phyloP scores from a whole-genome alignment of 1,140 invertebrate genomes.

The Ostrea denselamellosa region DNA sequence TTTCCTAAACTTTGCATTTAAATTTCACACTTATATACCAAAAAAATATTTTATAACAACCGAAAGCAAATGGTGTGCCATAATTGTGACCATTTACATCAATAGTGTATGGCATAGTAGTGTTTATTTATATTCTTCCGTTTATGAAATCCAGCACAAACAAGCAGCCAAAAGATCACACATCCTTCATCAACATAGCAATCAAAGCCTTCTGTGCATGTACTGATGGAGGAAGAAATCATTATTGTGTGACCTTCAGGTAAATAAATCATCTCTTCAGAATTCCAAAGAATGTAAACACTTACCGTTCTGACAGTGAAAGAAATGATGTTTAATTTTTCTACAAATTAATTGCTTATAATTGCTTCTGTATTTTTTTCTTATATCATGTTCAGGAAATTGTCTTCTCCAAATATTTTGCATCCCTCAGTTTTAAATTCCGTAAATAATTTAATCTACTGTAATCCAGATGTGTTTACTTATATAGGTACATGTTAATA shows the following conservation, averaged over 20 bases:
- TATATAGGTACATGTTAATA: no score
- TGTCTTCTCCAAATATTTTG: no score
- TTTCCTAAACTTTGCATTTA: constrained; percentile 7
- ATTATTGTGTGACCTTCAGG: neutral
- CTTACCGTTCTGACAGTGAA: no score
- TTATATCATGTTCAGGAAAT: no score
- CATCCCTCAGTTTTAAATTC: no score
- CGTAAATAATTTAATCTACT: no score
- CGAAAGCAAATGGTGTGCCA: neutral
- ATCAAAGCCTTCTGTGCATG: neutral
- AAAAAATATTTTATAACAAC: neutral
- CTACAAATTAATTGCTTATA: no score
- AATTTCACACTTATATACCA: neutral
- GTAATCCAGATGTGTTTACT: no score
- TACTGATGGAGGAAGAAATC: neutral
- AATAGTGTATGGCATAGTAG: neutral
- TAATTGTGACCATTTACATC: neutral
- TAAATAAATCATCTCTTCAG: no score
- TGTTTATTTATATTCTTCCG: neutral
- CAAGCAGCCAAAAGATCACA: constrained; percentile 2
- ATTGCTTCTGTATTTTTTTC: no score
- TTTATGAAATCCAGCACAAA: neutral
- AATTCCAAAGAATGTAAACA: no score
- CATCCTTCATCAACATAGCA: constrained; percentile 21
- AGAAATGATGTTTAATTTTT: no score